Evolutionary conservation across 1,140 invertebrate genomes (phyloP), one percentile per base, ranked within the genome.

Genomic region (Protaetia brevitarsis): DNA sequence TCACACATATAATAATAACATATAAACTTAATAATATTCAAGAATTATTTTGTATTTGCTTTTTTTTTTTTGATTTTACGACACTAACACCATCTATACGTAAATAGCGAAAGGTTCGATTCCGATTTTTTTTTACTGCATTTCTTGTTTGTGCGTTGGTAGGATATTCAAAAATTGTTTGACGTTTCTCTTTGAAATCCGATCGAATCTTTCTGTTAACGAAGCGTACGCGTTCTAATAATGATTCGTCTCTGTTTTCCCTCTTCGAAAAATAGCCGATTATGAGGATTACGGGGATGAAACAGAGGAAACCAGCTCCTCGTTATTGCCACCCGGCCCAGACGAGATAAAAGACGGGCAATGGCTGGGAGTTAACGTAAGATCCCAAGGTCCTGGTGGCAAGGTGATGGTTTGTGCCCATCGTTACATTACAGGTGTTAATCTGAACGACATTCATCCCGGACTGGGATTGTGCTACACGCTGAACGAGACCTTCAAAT

Each of bases 371-470:
- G 94, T 96, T 0, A 91, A 92, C 1, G 92, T 98, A 1, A 84
- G 88, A 65, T 96, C 93, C 79, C 92, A 94, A 79, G 93, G 93
- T 66, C 80, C 85, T 36, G 92, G 91, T 19, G 88, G 88, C 65
- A 92, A 93, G 81, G 93, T 94, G 29, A 80, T 96, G 83, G 93
- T 96, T 6, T 98, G 96, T 81, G 96, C 94, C 34, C 95, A 97
- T 82, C 88, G 95, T 72, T 92, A 87, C 72, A 81, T 86, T 68
- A 89, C 92, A 68, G 85, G 86, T 0, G 19, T n/a, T n/a, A 87
- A 85, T 71, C 82, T 83, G 2, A 79, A 81, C 1, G 88, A 91
- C 67, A 89, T 86, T 29, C 89, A 89, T 69, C 93, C 90, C 83
- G 94, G 94, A 2, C 85, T 90, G 73, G 96, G 96, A 1, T 84